Evolutionary conservation across 37 sponge, comb jelly and placozoan genomes (phyloP).

Genomic region (Chondrilla cf. caribensis): DNA sequence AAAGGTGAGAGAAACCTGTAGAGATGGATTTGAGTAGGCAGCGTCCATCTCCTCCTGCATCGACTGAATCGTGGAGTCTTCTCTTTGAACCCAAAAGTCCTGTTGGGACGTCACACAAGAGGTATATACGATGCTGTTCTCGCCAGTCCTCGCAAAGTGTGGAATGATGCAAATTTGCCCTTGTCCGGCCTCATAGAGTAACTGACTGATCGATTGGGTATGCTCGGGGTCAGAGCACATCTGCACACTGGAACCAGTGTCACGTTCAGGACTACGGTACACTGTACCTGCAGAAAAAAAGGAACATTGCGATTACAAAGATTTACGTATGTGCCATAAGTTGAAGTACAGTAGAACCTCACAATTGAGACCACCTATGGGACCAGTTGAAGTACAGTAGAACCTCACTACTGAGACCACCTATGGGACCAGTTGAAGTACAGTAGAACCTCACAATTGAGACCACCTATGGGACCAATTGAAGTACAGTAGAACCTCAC

Average conservation of each 20-base stretch:
- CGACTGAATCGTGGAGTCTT: background rate
- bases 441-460: no score
- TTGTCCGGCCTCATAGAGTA: background rate
- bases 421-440: no score
- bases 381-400: no score
- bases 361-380: no score
- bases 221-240: background rate
- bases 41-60: slow-evolving; percentile 22
- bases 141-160: background rate
- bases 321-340: no score
- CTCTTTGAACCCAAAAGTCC: slow-evolving; percentile 56
- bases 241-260: background rate
- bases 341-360: no score
- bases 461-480: no score
- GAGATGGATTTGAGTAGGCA: background rate
- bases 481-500: no score
- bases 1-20: background rate
- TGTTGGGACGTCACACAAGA: slow-evolving; percentile 40
- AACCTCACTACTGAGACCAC: no score
- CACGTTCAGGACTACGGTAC: no score
- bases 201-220: slow-evolving; percentile 4
- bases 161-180: slow-evolving; percentile 10
- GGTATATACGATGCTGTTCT: background rate
- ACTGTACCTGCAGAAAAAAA: no score
- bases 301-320: no score